Evolutionary conservation across 2,797 vertebrate species (phyloP).

Genomic region (Cephalopachus bancanus): DNA sequence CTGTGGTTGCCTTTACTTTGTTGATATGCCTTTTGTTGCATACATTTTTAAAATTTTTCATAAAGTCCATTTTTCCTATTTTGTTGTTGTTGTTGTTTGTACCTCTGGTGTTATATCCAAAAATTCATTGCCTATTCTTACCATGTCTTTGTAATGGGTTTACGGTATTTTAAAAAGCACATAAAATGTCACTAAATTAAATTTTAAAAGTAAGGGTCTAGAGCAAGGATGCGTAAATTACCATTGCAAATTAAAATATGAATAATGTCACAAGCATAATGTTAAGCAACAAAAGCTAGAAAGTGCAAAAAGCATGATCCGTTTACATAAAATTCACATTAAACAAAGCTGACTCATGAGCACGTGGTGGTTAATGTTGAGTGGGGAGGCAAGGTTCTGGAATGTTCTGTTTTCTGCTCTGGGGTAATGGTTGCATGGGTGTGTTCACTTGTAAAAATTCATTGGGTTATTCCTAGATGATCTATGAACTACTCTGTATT

Average conservation of each 20-base stretch:
- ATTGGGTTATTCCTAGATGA: not conserved
- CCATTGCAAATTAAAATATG: not conserved
- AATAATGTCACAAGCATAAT: not conserved
- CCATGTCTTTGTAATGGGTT: not conserved
- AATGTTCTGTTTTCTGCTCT: not conserved
- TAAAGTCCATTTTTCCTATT: not conserved
- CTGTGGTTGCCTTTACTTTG: not conserved
- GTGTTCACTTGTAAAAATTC: conserved; percentile 17
- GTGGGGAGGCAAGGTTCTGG: not conserved
- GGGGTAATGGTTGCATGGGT: not conserved
- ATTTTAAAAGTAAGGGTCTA: not conserved
- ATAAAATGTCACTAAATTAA: not conserved
- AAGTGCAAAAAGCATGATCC: not conserved
- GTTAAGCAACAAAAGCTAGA: not conserved
- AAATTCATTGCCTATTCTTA: not conserved
- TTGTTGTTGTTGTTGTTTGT: not conserved
- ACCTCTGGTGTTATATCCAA: not conserved
- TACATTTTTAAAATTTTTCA: not conserved
- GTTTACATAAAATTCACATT: not conserved
- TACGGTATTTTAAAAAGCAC: conserved; percentile 15
- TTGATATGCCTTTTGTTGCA: not conserved
- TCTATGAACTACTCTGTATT: not conserved
- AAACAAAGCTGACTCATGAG: not conserved
- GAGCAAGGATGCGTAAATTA: not conserved
- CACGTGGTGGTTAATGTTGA: not conserved